Base-by-base conservation (phyloP, 2,797 vertebrate species). In the Sparus aurata region DNA sequence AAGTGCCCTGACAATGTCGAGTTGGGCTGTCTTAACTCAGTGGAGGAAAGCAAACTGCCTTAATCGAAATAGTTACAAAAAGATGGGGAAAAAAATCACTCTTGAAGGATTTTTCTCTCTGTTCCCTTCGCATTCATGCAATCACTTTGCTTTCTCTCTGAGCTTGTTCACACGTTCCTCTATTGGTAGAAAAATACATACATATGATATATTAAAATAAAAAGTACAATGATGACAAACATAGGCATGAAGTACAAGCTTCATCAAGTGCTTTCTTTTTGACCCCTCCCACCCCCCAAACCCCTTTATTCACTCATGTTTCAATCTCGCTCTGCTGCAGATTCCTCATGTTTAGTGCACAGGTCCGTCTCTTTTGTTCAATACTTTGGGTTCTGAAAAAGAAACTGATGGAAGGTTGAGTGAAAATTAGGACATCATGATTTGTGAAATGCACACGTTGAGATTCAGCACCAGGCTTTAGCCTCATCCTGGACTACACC, bases 101-200 rank as follows among this genome's bases (percentile, higher is more conserved):
- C 61, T 55, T 57, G 72, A 25, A 10, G 70, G 77, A 75, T 59
- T 74, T 77, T 70, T 86, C 73, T 85, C 81, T 74, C 82, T 54
- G 69, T 83, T 91, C 73, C 84, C 73, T 77, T 90, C 88, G 89
- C 90, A 90, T 91, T 91, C 90, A 89, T 88, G 70, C 91, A 77
- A 77, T 82, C 89, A 73, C 68, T 81, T 68, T 66, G 53, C 76
- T 84, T 80, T 71, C 90, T 85, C 81, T 84, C 83, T 5, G 11
- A 52, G 60, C 75, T 85, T 73, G 69, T 70, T 87, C 85, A 90
- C 87, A 77, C 73, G 54, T 87, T 88, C 73, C 82, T 88, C 84
- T 90, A 84, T 91, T 87, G 92, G 91, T 94, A 95, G 90, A 95
- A 95, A 95, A 95, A 95, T 95, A 94, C 93, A 90, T 91, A 95